These are phyloP conservation scores for Portunus trituberculatus DNA, from an alignment of 1,140 invertebrate species.

Conservation along the genomic window DNA sequence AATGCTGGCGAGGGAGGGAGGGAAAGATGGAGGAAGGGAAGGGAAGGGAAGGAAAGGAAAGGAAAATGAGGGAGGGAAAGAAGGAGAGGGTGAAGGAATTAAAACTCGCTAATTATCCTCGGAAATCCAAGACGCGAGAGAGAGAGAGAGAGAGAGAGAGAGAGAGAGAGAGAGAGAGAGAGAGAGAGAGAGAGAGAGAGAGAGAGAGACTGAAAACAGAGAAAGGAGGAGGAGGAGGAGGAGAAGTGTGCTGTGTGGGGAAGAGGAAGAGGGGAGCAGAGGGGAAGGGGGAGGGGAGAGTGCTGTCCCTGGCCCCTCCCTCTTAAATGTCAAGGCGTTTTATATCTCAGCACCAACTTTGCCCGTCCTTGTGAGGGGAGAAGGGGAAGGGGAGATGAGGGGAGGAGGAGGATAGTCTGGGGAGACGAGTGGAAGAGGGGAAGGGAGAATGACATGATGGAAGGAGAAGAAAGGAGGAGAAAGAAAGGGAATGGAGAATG, in stretches of 20 bases:
- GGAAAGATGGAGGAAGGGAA: too few species aligned
- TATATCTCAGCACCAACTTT: background rate
- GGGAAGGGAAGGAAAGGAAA: background rate
- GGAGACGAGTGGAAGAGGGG: background rate
- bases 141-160: background rate
- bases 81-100: background rate
- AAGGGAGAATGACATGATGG: background rate
- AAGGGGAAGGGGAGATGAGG: background rate
- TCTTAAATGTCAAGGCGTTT: constrained; percentile 23
- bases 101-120: background rate
- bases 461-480: background rate
- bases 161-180: constrained; percentile 20
- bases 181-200: background rate
- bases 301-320: constrained; percentile 7
- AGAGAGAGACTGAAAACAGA: background rate
- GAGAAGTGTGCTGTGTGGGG: background rate
- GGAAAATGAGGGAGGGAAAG: background rate
- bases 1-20: too few species aligned
- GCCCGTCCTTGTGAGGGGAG: background rate
- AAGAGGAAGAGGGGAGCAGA: background rate
- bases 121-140: too few species aligned
- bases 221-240: background rate
- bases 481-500: background rate
- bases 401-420: background rate
- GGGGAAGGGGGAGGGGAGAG: background rate